phyloP scores from a whole-genome alignment of 2,888 invertebrate genomes.

The Tetragonisca angustula region DNA sequence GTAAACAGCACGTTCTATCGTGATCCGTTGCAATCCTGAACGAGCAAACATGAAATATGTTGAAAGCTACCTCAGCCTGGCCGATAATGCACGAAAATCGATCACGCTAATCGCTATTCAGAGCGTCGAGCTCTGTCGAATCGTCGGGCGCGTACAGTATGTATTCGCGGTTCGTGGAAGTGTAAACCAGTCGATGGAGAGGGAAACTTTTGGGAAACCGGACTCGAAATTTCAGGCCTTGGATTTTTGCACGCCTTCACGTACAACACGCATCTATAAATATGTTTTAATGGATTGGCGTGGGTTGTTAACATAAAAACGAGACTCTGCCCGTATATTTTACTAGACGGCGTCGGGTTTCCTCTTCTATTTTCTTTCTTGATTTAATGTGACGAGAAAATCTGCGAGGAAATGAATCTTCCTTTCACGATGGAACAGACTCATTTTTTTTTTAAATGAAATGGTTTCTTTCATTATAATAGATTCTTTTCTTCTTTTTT shows the following conservation, averaged over 20 bases:
- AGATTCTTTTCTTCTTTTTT: no score
- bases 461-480: no score
- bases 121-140: conserved; percentile 20
- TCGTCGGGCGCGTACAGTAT: neutral
- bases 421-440: no score
- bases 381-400: neutral
- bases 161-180: neutral
- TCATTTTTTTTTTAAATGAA: no score
- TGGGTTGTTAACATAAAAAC: neutral
- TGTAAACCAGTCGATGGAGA: no score
- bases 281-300: neutral
- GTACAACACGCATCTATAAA: conserved; percentile 6
- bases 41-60: conserved; percentile 46
- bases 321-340: neutral
- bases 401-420: neutral
- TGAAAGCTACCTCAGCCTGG: conserved; percentile 7
- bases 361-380: no score
- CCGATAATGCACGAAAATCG: conserved; percentile 56
- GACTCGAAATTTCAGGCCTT: neutral
- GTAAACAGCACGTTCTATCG: conserved; percentile 44
- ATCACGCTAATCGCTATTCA: conserved; percentile 45
- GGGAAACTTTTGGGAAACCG: conserved; percentile 1
- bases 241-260: conserved; percentile 5
- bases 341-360: neutral
- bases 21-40: conserved; percentile 33